Percentiles rank a stretch among this genome's conserved stretches.
Conservation (phyloP, 2,113 vertebrate species). For the Macquaria ambigua region DNA sequence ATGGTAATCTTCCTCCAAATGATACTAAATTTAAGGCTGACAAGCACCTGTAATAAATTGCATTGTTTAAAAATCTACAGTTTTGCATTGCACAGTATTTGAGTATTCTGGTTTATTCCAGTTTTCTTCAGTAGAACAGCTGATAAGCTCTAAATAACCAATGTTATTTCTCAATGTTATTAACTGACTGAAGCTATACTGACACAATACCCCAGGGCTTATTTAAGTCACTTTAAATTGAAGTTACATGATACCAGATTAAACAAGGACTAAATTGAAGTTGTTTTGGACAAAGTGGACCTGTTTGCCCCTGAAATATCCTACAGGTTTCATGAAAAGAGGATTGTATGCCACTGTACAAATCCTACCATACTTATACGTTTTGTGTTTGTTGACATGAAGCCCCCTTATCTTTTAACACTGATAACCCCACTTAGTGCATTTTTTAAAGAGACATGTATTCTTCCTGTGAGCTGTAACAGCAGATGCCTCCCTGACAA, state of each 20-base stretch:
- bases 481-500: conserved; percentile 69
- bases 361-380: neutral
- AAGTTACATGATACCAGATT: neutral
- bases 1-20: neutral
- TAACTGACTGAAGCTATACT: neutral
- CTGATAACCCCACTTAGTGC: conserved; percentile 57
- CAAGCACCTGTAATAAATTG: neutral
- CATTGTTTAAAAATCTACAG: neutral
- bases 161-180: neutral
- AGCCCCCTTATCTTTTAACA: conserved; percentile 31
- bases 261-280: neutral
- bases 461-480: conserved; percentile 65
- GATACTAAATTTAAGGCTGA: neutral
- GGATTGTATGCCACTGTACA: neutral
- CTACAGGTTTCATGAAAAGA: neutral
- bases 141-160: neutral
- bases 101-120: neutral
- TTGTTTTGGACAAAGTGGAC: neutral
- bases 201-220: neutral
- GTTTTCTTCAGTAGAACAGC: neutral
- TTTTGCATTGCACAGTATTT: neutral
- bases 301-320: neutral
- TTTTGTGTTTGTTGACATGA: conserved; percentile 41
- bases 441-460: conserved; percentile 45
- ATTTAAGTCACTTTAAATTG: neutral